Conservation (phyloP, 2,113 vertebrate genomes). For the Falcunculus frontatus region DNA sequence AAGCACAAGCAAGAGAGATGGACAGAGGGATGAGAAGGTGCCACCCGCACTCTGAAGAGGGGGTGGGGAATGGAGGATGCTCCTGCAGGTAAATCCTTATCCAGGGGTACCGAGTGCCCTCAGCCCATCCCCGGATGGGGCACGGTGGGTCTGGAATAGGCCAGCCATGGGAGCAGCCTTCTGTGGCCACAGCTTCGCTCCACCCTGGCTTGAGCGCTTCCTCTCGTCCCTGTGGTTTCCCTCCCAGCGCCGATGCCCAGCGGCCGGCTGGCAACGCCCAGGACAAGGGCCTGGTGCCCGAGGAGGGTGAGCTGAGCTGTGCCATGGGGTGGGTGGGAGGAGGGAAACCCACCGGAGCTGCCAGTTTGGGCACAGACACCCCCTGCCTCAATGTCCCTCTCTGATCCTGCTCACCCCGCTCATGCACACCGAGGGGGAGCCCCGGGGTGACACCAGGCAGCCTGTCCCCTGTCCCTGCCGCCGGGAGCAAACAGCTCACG, state of each 20-base stretch:
- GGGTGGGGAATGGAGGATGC: accelerated
- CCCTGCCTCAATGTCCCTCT: accelerated
- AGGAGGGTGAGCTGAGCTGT: background rate
- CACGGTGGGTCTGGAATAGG: accelerated
- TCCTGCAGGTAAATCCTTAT: background rate
- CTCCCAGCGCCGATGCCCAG: background rate
- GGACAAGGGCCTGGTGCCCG: background rate
- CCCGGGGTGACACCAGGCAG: accelerated
- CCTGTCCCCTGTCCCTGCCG: background rate
- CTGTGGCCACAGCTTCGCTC: background rate
- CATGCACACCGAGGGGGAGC: accelerated
- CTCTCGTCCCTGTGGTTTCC: background rate
- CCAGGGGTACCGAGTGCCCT: background rate
- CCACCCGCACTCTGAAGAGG: accelerated
- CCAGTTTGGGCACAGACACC: background rate
- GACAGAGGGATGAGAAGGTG: background rate
- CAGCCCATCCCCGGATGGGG: background rate
- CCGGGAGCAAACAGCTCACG: background rate
- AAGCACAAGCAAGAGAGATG: background rate
- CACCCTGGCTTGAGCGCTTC: background rate
- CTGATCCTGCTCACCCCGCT: background rate
- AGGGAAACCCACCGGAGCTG: accelerated
- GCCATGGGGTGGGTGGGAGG: background rate
- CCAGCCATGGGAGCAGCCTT: background rate
- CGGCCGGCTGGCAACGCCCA: background rate